These are phyloP conservation scores for Tetragnatha montana DNA, from an alignment of 2,888 invertebrate species.

Conservation along the genomic window DNA sequence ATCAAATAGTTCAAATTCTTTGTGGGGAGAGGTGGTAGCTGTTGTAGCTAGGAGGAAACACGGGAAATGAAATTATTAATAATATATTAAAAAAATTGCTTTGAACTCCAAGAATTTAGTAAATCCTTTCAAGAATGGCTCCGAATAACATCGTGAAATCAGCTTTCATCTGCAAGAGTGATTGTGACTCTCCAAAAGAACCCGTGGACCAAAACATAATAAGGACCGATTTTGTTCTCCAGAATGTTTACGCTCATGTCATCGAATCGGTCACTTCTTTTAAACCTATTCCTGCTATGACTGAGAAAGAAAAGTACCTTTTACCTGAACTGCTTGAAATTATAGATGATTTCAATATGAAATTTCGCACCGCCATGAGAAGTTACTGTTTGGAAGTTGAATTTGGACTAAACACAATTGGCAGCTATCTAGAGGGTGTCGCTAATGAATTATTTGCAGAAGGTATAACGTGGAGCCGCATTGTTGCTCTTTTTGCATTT, in stretches of 20 bases:
- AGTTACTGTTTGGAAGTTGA: slow-evolving; percentile 28
- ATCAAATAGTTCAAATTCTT: slow-evolving; percentile 43
- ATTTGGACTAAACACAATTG: slow-evolving; percentile 31
- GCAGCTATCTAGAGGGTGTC: slow-evolving; percentile 23
- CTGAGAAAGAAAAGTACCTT: slow-evolving; percentile 34
- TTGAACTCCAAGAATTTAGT: not conserved
- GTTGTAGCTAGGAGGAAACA: not conserved
- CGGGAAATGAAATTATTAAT: not conserved
- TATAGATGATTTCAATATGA: slow-evolving; percentile 34
- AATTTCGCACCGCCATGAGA: slow-evolving; percentile 14
- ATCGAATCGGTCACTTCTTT: slow-evolving; percentile 19
- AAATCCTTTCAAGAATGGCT: slow-evolving; percentile 27
- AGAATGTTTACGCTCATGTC: slow-evolving; percentile 45
- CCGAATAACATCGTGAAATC: slow-evolving; percentile 43
- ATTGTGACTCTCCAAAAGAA: slow-evolving; percentile 22
- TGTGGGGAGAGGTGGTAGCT: slow-evolving; percentile 4
- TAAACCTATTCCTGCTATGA: slow-evolving; percentile 31
- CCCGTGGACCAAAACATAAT: slow-evolving; percentile 5
- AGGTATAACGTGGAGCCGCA: slow-evolving; percentile 62
- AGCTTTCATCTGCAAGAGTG: slow-evolving; percentile 32
- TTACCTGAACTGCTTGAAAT: slow-evolving; percentile 21
- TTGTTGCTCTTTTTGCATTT: slow-evolving; percentile 55
- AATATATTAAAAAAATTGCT: not conserved
- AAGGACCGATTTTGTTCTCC: slow-evolving; percentile 62
- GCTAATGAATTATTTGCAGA: slow-evolving; percentile 62